These are phyloP conservation scores for Chrysaora quinquecirrha DNA, from an alignment of 30 jellyfish, hydroid and myxozoan genomes.

Conservation along the genomic window DNA sequence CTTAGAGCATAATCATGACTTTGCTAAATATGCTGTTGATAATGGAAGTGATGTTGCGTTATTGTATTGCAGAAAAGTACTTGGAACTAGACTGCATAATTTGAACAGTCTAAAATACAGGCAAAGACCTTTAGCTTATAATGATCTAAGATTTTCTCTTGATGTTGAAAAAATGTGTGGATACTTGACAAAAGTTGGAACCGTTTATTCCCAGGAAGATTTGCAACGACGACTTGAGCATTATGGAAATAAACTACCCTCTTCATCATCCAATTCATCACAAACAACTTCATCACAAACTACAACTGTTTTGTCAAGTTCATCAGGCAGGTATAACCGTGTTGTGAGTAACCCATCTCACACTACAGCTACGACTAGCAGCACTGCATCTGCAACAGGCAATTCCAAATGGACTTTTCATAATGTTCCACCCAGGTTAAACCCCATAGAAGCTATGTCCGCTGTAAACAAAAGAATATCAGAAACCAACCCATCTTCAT, in stretches of 20 bases:
- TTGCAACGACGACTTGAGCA: slow-evolving; percentile 83
- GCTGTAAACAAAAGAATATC: slow-evolving; percentile 76
- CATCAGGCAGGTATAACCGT: background rate
- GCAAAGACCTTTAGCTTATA: slow-evolving; percentile 88
- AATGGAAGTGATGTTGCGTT: slow-evolving; percentile 97
- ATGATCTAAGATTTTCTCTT: slow-evolving; percentile 77
- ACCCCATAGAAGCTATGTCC: slow-evolving; percentile 85
- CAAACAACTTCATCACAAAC: slow-evolving; percentile 26
- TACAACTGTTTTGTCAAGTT: background rate
- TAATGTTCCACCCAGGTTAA: slow-evolving; percentile 27
- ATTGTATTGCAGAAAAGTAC: slow-evolving; percentile 87
- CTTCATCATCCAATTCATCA: slow-evolving; percentile 10
- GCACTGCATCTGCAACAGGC: background rate
- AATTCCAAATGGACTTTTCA: slow-evolving; percentile 12
- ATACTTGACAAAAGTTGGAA: slow-evolving; percentile 74
- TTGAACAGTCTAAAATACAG: slow-evolving; percentile 89
- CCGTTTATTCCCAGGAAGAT: slow-evolving; percentile 95
- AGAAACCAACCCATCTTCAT: slow-evolving; percentile 30
- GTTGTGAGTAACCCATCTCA: background rate
- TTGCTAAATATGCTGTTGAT: slow-evolving; percentile 95
- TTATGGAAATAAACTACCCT: slow-evolving; percentile 24
- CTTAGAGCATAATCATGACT: slow-evolving; percentile 90
- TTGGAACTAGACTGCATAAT: slow-evolving; percentile 93
- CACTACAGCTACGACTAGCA: background rate
- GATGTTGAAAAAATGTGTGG: slow-evolving; percentile 88